These are phyloP conservation scores for Lepidothrix coronata DNA, from an alignment of 2,113 vertebrate genomes.

Conservation along the genomic window DNA sequence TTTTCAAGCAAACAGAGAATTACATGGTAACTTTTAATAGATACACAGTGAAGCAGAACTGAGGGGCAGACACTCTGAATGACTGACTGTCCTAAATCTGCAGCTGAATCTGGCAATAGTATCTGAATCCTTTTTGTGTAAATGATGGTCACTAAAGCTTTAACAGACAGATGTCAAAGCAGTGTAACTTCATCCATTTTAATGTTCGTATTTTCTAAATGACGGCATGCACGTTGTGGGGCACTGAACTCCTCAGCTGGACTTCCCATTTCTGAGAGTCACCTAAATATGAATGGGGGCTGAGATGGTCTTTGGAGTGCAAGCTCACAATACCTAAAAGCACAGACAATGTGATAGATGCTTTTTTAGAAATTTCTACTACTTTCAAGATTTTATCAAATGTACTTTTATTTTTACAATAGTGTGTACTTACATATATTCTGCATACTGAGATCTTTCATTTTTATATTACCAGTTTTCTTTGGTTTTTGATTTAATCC, in stretches of 20 bases:
- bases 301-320: neutral
- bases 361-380: neutral
- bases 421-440: neutral
- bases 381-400: neutral
- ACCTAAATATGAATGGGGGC: neutral
- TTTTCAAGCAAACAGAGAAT: neutral
- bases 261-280: neutral
- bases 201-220: neutral
- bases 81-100: neutral
- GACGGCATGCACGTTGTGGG: neutral
- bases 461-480: neutral
- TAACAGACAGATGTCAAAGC: neutral
- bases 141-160: neutral
- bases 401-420: neutral
- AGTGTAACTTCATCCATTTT: neutral
- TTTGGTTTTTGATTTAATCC: neutral
- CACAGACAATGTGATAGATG: neutral
- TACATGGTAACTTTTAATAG: neutral
- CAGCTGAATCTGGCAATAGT: neutral
- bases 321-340: neutral
- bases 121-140: neutral
- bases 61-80: neutral
- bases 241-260: neutral
- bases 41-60: neutral
- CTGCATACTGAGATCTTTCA: neutral